phyloP scores from a whole-genome alignment of 64 coral and sea anemone species.

The Montipora capricornis region DNA sequence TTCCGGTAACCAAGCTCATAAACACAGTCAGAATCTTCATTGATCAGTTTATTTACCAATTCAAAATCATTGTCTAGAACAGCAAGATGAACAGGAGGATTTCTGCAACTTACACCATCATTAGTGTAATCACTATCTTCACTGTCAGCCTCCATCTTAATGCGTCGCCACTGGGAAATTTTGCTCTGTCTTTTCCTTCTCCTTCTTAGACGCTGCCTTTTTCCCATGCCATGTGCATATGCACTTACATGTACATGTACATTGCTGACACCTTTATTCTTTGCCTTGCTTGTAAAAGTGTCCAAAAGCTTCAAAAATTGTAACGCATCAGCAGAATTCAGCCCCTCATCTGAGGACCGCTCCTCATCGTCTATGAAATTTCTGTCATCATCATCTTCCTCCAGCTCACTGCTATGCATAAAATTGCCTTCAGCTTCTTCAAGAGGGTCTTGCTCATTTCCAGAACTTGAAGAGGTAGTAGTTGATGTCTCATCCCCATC shows the following conservation, averaged over 20 bases:
- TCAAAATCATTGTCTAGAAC: constrained; percentile 66
- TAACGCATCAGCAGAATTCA: constrained; percentile 76
- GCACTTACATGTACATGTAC: background rate
- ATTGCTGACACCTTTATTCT: background rate
- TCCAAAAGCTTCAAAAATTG: constrained; percentile 79
- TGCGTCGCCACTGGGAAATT: constrained; percentile 70
- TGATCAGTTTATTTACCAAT: constrained; percentile 37
- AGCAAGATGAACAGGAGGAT: constrained; percentile 39
- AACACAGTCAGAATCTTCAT: constrained; percentile 60
- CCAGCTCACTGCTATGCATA: constrained; percentile 44
- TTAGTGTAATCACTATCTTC: constrained; percentile 64
- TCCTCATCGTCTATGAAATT: constrained; percentile 86
- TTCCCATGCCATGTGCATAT: background rate
- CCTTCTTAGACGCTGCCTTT: constrained; percentile 13
- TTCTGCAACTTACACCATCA: background rate
- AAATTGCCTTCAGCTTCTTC: constrained; percentile 33
- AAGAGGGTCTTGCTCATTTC: constrained; percentile 24
- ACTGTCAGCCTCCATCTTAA: constrained; percentile 67
- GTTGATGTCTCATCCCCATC: background rate
- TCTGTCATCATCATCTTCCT: constrained; percentile 83
- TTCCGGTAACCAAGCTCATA: constrained; percentile 71
- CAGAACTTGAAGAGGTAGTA: background rate
- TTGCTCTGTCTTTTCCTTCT: constrained; percentile 33
- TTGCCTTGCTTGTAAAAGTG: constrained; percentile 34
- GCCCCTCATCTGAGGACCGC: constrained; percentile 69